Conservation (phyloP, 2,797 vertebrate genomes). For the Discoglossus pictus region DNA sequence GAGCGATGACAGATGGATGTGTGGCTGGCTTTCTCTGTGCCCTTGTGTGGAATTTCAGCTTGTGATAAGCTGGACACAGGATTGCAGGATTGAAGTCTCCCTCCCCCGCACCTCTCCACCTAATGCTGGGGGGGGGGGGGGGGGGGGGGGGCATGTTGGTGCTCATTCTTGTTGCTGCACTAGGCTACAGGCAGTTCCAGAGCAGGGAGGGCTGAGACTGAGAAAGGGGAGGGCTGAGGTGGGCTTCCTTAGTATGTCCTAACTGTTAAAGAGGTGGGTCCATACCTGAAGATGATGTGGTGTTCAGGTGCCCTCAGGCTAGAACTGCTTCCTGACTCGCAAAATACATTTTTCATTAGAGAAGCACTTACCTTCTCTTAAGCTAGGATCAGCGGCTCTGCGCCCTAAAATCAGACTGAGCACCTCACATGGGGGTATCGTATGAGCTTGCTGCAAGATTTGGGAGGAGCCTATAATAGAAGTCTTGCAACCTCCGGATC, state of each 20-base stretch:
- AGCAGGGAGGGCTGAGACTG: neutral
- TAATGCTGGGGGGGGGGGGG: no score
- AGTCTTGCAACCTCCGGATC: slow-evolving; percentile 19
- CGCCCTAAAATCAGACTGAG: slow-evolving; percentile 18
- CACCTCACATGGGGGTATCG: slow-evolving; percentile 25
- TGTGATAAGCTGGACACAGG: slow-evolving; percentile 45
- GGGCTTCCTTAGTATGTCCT: slow-evolving; percentile 30
- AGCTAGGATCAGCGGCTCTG: slow-evolving; percentile 1
- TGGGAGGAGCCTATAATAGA: slow-evolving; percentile 31
- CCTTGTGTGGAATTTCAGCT: slow-evolving; percentile 46
- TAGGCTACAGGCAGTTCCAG: slow-evolving; percentile 9
- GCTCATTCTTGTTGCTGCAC: slow-evolving; percentile 17
- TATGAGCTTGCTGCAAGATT: slow-evolving; percentile 26
- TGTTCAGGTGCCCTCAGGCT: slow-evolving; percentile 41
- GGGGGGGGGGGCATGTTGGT: slow-evolving; percentile 22
- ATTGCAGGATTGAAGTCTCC: slow-evolving; percentile 24
- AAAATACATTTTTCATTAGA: slow-evolving; percentile 18
- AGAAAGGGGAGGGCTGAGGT: slow-evolving; percentile 29
- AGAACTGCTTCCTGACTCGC: slow-evolving; percentile 36
- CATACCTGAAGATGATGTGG: slow-evolving; percentile 47
- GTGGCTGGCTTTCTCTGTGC: slow-evolving; percentile 16
- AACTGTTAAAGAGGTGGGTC: slow-evolving; percentile 27
- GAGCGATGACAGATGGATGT: slow-evolving; percentile 37
- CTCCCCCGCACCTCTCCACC: slow-evolving; percentile 28
- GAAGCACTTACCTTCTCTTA: slow-evolving; percentile 12